phyloP scores from a whole-genome alignment of 2,888 invertebrate species.

The Brenthis ino region DNA sequence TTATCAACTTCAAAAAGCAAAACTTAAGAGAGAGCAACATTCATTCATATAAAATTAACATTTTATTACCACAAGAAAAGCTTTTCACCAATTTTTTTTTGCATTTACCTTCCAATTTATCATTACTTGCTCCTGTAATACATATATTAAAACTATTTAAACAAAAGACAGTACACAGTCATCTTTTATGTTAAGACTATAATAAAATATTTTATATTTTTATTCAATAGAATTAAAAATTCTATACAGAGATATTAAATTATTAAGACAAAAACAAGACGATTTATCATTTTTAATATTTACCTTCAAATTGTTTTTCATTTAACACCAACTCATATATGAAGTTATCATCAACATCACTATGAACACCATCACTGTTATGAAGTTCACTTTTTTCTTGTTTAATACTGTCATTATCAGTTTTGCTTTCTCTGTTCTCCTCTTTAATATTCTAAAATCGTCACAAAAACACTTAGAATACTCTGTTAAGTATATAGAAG shows the following conservation, averaged over 20 bases:
- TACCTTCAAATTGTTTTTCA: background rate
- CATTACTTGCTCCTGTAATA: background rate
- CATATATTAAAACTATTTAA: background rate
- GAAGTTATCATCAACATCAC: background rate
- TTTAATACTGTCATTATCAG: constrained; percentile 2
- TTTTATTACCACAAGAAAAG: constrained; percentile 10
- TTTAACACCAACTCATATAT: background rate
- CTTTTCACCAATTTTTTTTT: background rate
- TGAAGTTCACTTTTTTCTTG: background rate
- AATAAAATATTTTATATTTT: background rate
- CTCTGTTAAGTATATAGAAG: background rate
- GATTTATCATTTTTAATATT: background rate
- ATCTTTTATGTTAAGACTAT: background rate
- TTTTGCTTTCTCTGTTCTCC: constrained; percentile 1
- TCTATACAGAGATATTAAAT: too few relatives aligned
- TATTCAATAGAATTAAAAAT: too few relatives aligned
- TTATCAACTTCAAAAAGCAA: too few relatives aligned
- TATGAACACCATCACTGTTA: background rate
- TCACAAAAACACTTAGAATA: too few relatives aligned
- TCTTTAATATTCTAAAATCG: constrained; percentile 13
- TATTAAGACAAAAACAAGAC: background rate
- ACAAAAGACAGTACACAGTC: background rate
- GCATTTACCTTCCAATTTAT: background rate
- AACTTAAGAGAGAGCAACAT: too few relatives aligned
- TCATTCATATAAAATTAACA: background rate